A percentile compares a stretch with the other conserved stretches of the same genome.
phyloP scores from a whole-genome alignment of 1,140 invertebrate species.

The Drosophila ambigua region DNA sequence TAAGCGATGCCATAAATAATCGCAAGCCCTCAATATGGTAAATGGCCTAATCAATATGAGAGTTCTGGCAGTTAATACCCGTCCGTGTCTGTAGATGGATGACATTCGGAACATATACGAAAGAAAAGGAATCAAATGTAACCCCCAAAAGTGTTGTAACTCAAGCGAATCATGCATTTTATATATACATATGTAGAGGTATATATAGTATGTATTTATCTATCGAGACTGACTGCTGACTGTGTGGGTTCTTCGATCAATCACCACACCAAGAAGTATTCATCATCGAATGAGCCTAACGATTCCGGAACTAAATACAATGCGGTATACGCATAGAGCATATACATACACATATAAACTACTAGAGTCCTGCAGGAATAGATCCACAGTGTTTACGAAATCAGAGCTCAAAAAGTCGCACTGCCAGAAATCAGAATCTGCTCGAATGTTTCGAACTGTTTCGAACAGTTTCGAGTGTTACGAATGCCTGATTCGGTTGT shows the following conservation, averaged over 20 bases:
- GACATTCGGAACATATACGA: constrained; percentile 5
- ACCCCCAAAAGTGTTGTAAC: background rate
- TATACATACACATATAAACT: no score
- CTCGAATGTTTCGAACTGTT: no score
- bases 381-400: no score
- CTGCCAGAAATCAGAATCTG: no score
- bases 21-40: constrained; percentile 9
- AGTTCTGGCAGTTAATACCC: constrained; percentile 13
- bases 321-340: constrained; percentile 3
- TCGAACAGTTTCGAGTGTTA: no score
- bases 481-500: no score
- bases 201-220: constrained; percentile 13
- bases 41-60: constrained; percentile 10
- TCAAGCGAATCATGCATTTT: constrained; percentile 5
- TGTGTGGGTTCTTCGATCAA: constrained; percentile 13
- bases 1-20: constrained; percentile 24
- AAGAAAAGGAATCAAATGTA: background rate
- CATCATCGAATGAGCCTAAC: background rate
- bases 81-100: constrained; percentile 19
- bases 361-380: no score
- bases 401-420: no score
- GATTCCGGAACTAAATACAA: background rate
- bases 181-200: background rate
- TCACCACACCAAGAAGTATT: constrained; percentile 13
- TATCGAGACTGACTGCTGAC: constrained; percentile 29